Conservation (phyloP, 1,140 invertebrate genomes). For the Dreissena polymorpha region DNA sequence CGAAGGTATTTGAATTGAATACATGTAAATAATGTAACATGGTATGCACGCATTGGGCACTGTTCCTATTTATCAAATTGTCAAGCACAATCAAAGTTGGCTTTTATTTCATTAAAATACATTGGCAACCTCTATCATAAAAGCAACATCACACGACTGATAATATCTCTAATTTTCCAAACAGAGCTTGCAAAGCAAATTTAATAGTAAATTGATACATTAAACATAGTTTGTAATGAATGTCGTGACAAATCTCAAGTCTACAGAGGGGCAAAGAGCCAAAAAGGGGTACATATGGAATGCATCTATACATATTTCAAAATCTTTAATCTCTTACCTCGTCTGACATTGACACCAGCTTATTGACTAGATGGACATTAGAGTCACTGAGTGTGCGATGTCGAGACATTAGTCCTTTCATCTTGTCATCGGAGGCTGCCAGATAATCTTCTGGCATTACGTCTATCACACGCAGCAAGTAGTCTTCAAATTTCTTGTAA, state of each 20-base stretch:
- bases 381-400: conserved; percentile 77
- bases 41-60: no score
- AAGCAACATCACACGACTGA: no score
- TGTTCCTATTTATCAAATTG: conserved; percentile 14
- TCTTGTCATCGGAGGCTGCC: conserved; percentile 76
- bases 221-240: no score
- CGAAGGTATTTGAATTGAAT: no score
- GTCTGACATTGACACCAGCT: conserved; percentile 72
- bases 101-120: no score
- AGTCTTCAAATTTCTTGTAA: conserved; percentile 77
- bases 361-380: conserved; percentile 73
- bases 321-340: conserved; percentile 63
- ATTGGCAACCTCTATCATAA: no score
- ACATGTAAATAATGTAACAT: no score
- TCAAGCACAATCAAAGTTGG: no score
- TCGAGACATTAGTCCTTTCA: conserved; percentile 78
- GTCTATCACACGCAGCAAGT: conserved; percentile 75
- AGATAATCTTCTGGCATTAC: conserved; percentile 79
- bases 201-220: no score
- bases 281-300: conserved; percentile 39
- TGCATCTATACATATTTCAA: conserved; percentile 59
- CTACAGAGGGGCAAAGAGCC: conserved; percentile 12
- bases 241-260: no score
- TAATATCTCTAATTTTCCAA: no score
- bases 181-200: neutral